phyloP scores from a whole-genome alignment of 2,797 vertebrate genomes.

The Lacerta viridis region DNA sequence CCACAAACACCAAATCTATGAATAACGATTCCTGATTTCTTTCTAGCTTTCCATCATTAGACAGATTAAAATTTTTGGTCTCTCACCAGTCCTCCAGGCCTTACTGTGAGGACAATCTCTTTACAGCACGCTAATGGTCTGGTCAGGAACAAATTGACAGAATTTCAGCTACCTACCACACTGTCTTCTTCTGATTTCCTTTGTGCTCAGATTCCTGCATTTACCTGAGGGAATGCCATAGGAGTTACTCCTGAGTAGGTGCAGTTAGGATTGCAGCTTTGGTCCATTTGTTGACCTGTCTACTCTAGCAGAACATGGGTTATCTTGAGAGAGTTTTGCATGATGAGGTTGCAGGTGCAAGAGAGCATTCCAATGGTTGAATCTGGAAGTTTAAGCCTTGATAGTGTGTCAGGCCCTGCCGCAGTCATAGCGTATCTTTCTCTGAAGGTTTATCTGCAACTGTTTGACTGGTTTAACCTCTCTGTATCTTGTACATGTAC shows the following conservation, averaged over 20 bases:
- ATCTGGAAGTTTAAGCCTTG: neutral
- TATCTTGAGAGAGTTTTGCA: neutral
- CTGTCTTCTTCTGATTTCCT: neutral
- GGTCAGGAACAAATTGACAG: neutral
- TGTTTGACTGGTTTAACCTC: neutral
- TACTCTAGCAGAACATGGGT: neutral
- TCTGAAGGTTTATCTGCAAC: neutral
- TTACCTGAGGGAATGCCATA: no score
- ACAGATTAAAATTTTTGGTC: neutral
- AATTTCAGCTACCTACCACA: neutral
- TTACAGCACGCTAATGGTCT: neutral
- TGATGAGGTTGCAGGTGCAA: neutral
- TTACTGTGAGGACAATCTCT: neutral
- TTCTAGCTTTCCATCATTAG: neutral
- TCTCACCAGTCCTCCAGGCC: neutral
- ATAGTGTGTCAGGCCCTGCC: neutral
- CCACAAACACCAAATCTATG: neutral
- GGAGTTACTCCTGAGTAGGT: no score
- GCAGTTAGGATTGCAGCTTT: neutral
- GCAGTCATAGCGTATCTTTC: neutral
- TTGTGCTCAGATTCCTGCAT: neutral
- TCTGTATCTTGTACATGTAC: no score
- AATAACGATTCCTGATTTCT: neutral
- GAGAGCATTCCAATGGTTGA: neutral
- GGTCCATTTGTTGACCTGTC: neutral